phyloP scores from a whole-genome alignment of 2,888 invertebrate species.

The Pollenia labialis region DNA sequence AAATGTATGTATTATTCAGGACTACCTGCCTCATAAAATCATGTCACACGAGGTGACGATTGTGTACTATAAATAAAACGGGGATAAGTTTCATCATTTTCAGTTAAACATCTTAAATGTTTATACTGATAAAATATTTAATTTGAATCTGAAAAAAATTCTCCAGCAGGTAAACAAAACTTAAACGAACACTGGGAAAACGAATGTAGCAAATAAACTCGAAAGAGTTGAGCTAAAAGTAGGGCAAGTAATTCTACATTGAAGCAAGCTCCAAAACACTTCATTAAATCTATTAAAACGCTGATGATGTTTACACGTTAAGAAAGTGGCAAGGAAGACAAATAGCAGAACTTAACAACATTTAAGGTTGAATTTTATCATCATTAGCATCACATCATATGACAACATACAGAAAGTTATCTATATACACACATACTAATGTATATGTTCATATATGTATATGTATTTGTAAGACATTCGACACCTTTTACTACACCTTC shows the following conservation, averaged over 20 bases:
- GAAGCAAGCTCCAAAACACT: conserved; percentile 34
- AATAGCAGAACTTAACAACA: conserved; percentile 25
- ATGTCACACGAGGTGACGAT: neutral
- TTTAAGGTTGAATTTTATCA: conserved; percentile 38
- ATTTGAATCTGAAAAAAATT: no score
- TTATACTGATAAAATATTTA: no score
- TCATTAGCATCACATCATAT: conserved; percentile 14
- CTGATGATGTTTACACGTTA: neutral
- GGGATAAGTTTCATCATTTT: neutral
- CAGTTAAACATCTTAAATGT: neutral
- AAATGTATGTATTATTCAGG: conserved; percentile 37
- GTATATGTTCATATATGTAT: neutral
- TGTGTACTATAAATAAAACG: neutral
- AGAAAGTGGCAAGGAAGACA: neutral
- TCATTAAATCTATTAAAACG: conserved; percentile 47
- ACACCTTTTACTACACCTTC: conserved; percentile 1
- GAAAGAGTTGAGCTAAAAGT: conserved; percentile 10
- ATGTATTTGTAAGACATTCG: neutral
- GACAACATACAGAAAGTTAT: conserved; percentile 6
- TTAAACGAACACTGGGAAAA: conserved; percentile 2
- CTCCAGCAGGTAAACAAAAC: neutral
- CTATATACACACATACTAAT: neutral
- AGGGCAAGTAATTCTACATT: neutral
- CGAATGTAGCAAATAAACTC: neutral
- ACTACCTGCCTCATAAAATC: neutral